These are phyloP conservation scores for Stenolophus ochropezus DNA, from an alignment of 2,888 invertebrate genomes.

Conservation along the genomic window DNA sequence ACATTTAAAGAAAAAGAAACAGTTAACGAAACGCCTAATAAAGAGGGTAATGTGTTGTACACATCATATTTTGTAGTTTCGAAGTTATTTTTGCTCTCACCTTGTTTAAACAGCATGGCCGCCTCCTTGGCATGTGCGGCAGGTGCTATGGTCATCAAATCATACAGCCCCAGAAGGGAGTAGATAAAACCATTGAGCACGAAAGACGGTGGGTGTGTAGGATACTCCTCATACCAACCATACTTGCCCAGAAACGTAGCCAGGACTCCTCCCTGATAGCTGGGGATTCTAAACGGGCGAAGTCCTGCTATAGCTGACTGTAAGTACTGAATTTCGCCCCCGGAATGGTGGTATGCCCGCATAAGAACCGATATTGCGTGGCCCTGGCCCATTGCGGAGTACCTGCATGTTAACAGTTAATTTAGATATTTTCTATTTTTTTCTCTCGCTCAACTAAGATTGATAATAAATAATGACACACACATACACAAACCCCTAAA, in stretches of 20 bases:
- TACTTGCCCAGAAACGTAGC: constrained; percentile 90
- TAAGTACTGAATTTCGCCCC: constrained; percentile 84
- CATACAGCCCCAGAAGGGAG: constrained; percentile 95
- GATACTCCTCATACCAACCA: constrained; percentile 99
- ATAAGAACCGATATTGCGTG: constrained; percentile 96
- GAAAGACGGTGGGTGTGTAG: constrained; percentile 94
- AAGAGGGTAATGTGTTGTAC: no score
- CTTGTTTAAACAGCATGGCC: constrained; percentile 85
- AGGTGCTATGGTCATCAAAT: constrained; percentile 89
- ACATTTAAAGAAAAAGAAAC: no score
- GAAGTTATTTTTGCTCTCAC: no score
- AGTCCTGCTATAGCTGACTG: constrained; percentile 88
- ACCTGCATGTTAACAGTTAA: constrained; percentile 78
- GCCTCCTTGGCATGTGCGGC: constrained; percentile 83
- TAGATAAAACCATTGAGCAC: constrained; percentile 99
- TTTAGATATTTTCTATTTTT: no score
- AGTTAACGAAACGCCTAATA: no score
- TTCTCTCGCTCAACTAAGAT: no score
- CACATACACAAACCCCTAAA: no score
- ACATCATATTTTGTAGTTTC: no score
- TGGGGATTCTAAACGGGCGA: constrained; percentile 84
- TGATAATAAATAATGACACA: no score
- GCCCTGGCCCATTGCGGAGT: constrained; percentile 99
- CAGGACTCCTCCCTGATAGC: constrained; percentile 87
- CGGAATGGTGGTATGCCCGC: constrained; percentile 90